Conservation (phyloP, 2,888 invertebrate species). For the Rhogogaster chlorosoma region DNA sequence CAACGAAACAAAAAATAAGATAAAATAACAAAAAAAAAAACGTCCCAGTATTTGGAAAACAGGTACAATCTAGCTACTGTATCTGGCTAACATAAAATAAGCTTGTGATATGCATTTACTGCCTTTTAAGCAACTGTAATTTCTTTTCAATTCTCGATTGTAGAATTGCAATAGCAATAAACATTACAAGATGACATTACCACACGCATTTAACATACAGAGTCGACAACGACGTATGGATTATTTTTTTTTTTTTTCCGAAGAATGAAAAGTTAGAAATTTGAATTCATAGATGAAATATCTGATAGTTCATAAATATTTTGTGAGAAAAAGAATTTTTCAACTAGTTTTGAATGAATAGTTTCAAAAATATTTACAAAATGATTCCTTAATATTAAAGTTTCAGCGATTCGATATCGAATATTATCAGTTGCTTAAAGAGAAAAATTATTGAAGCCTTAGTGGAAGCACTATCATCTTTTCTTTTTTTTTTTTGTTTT, state of each 20-base stretch:
- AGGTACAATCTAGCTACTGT: constrained; percentile 40
- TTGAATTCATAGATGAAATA: neutral
- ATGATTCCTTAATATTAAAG: neutral
- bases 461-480: neutral
- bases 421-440: neutral
- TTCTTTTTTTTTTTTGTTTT: too few relatives aligned
- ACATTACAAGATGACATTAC: too few relatives aligned
- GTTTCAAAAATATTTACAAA: neutral
- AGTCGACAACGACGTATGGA: neutral
- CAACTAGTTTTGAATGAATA: neutral
- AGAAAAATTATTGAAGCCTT: neutral
- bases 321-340: neutral
- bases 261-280: neutral
- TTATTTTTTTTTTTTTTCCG: neutral
- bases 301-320: constrained; percentile 9
- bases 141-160: neutral
- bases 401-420: neutral
- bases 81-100: constrained; percentile 36
- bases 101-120: constrained; percentile 27
- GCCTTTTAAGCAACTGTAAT: constrained; percentile 17
- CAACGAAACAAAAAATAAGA: neutral
- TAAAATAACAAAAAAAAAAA: constrained; percentile 14
- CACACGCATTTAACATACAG: too few relatives aligned
- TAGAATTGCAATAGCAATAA: neutral
- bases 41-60: constrained; percentile 42